Conservation (phyloP, 2,888 invertebrate genomes). For the Hyposoter didymator region DNA sequence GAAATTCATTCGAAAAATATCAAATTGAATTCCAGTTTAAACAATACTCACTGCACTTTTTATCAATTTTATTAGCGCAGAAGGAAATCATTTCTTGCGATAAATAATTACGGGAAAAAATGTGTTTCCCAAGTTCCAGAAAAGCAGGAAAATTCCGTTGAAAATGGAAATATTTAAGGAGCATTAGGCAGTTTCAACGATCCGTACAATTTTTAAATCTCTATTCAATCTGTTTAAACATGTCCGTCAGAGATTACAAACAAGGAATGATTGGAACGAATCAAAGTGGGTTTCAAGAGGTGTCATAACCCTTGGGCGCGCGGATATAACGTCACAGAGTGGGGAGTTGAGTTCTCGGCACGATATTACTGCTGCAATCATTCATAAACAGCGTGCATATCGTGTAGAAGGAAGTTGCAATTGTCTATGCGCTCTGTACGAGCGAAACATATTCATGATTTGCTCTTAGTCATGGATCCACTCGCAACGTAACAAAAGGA, state of each 20-base stretch:
- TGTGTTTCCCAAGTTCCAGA: background rate
- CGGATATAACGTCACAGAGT: conserved; percentile 49
- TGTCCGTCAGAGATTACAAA: conserved; percentile 1
- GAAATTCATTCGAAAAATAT: background rate
- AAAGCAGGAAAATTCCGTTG: background rate
- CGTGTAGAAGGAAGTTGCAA: conserved; percentile 77
- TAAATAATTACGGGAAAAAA: background rate
- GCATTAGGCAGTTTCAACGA: background rate
- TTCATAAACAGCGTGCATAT: conserved; percentile 40
- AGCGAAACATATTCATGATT: conserved; percentile 15
- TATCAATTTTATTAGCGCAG: background rate
- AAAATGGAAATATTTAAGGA: background rate
- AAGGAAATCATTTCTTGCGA: background rate
- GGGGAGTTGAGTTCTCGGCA: conserved; percentile 62
- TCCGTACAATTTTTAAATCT: background rate
- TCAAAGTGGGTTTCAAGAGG: conserved; percentile 71
- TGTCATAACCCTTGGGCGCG: conserved; percentile 66
- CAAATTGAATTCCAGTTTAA: background rate
- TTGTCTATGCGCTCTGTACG: conserved; percentile 75
- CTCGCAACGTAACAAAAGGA: background rate
- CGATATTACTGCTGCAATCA: conserved; percentile 56
- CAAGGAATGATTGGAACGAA: conserved; percentile 17
- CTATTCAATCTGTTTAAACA: background rate
- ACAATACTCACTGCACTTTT: background rate
- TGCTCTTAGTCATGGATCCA: background rate